These are phyloP conservation scores for Nephrocerus scutellatus DNA, from an alignment of 2,888 invertebrate species.

Conservation along the genomic window DNA sequence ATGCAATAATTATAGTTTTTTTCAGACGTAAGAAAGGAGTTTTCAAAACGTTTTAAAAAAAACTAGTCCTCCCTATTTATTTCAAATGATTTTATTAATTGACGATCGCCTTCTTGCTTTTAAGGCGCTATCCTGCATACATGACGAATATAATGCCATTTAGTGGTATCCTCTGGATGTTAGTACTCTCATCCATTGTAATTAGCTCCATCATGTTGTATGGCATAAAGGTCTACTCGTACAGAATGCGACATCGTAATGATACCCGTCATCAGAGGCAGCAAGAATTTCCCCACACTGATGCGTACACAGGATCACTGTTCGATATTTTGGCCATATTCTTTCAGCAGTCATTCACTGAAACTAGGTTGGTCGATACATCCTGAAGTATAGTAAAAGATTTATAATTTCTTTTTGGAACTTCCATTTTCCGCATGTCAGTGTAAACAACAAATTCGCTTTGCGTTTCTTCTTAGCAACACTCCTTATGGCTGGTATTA, in stretches of 20 bases:
- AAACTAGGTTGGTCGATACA: conserved; percentile 27
- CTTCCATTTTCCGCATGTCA: too few relatives aligned
- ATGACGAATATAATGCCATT: conserved; percentile 39
- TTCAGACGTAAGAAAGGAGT: too few relatives aligned
- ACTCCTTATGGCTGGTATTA: conserved; percentile 38
- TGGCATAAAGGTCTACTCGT: conserved; percentile 26
- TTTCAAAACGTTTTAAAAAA: too few relatives aligned
- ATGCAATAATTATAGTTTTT: too few relatives aligned
- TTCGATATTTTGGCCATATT: conserved; percentile 40
- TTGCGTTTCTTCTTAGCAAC: conserved; percentile 36
- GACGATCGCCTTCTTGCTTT: too few relatives aligned
- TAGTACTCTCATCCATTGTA: conserved; percentile 28
- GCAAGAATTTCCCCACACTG: conserved; percentile 18
- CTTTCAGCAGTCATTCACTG: conserved; percentile 41
- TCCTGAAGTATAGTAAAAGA: conserved; percentile 2
- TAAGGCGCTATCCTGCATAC: conserved; percentile 37
- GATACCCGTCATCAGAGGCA: too few relatives aligned
- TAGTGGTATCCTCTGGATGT: conserved; percentile 30
- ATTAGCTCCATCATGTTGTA: conserved; percentile 32
- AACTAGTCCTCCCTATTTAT: too few relatives aligned
- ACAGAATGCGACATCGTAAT: conserved; percentile 13
- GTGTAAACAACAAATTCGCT: conserved; percentile 31
- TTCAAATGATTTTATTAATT: too few relatives aligned
- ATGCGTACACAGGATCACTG: conserved; percentile 26
- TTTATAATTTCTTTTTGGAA: not conserved